These are phyloP conservation scores for Acropora tenuis DNA, from an alignment of 64 coral and sea anemone species.

Conservation along the genomic window DNA sequence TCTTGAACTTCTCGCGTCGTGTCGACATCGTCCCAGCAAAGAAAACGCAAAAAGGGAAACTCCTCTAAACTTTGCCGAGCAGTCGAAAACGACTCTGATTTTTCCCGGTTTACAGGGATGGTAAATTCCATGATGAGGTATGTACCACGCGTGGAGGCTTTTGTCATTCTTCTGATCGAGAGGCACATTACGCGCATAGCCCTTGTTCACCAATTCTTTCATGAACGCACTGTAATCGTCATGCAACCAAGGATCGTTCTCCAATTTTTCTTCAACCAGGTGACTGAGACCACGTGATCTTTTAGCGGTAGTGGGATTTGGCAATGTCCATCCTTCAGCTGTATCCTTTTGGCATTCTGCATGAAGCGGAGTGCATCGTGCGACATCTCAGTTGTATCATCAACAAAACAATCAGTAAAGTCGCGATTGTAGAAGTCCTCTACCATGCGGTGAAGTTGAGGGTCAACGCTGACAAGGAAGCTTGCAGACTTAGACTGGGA, in stretches of 20 bases:
- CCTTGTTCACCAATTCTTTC: background rate
- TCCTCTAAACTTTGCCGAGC: constrained; percentile 9
- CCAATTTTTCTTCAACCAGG: background rate
- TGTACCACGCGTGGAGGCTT: background rate
- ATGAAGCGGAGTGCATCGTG: constrained; percentile 18
- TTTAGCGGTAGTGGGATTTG: constrained; percentile 23
- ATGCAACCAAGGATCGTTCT: background rate
- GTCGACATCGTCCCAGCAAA: background rate
- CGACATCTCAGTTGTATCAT: constrained; percentile 7
- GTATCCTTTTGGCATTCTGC: background rate
- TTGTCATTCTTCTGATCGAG: background rate
- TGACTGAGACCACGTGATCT: background rate
- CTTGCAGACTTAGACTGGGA: background rate
- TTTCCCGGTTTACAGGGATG: constrained; percentile 13
- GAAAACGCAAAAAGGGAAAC: background rate
- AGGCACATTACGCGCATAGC: background rate
- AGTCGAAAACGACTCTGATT: constrained; percentile 12
- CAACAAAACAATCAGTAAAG: background rate
- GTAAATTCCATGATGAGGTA: background rate
- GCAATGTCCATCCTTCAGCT: background rate
- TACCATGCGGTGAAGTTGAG: background rate
- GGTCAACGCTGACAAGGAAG: constrained; percentile 8
- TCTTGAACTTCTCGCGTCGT: background rate
- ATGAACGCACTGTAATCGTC: background rate
- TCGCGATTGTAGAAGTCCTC: background rate